Conservation (phyloP, 2,797 vertebrate genomes). For the Ctenosaura bakeri region DNA sequence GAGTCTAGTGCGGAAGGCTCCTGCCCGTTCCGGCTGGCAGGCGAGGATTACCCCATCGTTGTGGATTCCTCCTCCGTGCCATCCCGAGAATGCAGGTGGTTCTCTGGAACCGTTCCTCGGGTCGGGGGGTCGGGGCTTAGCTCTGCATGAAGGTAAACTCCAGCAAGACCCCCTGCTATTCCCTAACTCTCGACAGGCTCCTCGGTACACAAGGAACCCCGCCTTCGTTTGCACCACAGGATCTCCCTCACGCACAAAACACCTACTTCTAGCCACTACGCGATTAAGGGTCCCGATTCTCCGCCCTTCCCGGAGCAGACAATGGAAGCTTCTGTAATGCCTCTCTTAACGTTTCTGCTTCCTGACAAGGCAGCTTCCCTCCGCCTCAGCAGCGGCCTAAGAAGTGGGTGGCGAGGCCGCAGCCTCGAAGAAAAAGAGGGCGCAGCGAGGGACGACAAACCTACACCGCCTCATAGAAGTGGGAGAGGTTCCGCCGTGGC, state of each 20-base stretch:
- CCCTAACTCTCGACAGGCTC: not conserved
- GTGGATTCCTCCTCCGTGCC: too few species aligned
- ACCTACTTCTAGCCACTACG: not conserved
- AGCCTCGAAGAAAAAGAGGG: too few species aligned
- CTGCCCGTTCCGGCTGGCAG: too few species aligned
- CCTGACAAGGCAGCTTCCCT: not conserved
- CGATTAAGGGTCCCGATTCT: not conserved
- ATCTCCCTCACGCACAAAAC: too few species aligned
- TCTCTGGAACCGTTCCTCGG: too few species aligned
- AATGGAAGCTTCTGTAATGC: not conserved
- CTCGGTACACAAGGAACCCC: not conserved
- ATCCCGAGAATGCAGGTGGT: too few species aligned
- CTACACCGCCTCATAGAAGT: too few species aligned
- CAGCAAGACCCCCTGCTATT: not conserved
- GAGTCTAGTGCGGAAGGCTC: too few species aligned
- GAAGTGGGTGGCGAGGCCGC: too few species aligned
- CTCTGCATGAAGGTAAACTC: not conserved
- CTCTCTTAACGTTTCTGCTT: too few species aligned
- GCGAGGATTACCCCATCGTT: too few species aligned
- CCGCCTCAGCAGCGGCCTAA: too few species aligned
- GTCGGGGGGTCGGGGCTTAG: not conserved
- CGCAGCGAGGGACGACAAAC: not conserved
- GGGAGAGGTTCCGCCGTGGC: not conserved
- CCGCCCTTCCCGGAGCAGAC: not conserved
- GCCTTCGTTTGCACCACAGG: not conserved